Conservation (phyloP, 2,888 invertebrate species). For the Mesorhabditis sp. region DNA sequence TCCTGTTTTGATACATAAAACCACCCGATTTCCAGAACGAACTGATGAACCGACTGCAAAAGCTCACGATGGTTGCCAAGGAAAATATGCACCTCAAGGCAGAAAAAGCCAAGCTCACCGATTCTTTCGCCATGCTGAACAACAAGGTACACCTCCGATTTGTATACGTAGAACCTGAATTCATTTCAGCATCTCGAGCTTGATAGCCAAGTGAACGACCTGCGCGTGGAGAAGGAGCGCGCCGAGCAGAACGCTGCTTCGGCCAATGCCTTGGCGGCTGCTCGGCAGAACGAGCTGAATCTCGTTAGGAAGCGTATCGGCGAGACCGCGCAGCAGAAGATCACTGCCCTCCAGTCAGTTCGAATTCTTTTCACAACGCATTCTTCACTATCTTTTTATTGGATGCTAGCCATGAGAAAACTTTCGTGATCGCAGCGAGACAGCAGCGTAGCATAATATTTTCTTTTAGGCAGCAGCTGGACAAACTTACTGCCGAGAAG, state of each 20-base stretch:
- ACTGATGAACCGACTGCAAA: neutral
- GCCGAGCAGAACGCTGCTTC: constrained; percentile 6
- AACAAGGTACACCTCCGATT: neutral
- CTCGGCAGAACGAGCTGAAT: constrained; percentile 1
- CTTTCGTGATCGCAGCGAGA: too few species aligned
- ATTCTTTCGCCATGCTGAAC: neutral
- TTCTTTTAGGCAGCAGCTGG: neutral
- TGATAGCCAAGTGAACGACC: neutral
- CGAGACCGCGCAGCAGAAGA: constrained; percentile 2
- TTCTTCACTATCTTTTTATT: neutral
- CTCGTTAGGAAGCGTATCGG: neutral
- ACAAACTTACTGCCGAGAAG: neutral
- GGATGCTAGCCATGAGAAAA: neutral
- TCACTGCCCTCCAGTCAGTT: neutral
- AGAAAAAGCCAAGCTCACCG: constrained; percentile 1
- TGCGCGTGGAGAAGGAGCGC: neutral
- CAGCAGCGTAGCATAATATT: neutral
- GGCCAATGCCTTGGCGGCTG: neutral
- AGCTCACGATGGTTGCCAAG: neutral
- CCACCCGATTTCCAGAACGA: neutral
- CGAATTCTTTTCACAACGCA: too few species aligned
- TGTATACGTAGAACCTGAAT: neutral
- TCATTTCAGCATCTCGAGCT: neutral
- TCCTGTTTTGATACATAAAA: neutral
- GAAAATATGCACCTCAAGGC: neutral